These are phyloP conservation scores for Dendrolimus kikuchii DNA, from an alignment of 1,140 invertebrate species.

Conservation along the genomic window DNA sequence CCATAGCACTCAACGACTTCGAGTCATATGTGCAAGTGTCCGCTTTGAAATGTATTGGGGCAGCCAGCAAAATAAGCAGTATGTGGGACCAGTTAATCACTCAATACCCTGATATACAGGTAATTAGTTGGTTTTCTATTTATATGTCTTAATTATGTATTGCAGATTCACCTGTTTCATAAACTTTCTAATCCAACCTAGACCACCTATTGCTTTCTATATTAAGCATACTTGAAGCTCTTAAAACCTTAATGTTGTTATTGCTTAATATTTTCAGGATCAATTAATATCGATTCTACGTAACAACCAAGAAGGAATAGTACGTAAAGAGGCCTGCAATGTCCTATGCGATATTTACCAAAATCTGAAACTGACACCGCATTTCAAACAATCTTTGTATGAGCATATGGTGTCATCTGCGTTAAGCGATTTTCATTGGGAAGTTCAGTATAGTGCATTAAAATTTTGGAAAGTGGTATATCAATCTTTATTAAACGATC, in stretches of 20 bases:
- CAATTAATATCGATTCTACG: constrained; percentile 75
- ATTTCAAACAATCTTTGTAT: constrained; percentile 65
- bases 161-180: too few relatives aligned
- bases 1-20: constrained; percentile 76
- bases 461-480: constrained; percentile 82
- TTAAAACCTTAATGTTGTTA: too few relatives aligned
- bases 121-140: constrained; percentile 29
- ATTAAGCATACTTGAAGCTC: too few relatives aligned
- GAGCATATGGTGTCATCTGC: constrained; percentile 76
- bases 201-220: too few relatives aligned
- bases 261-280: constrained; percentile 57
- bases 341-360: constrained; percentile 79
- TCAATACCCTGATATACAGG: constrained; percentile 74
- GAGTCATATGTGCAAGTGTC: constrained; percentile 83
- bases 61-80: constrained; percentile 75
- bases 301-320: constrained; percentile 83
- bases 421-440: constrained; percentile 83
- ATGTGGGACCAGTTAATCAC: constrained; percentile 77
- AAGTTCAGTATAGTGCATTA: constrained; percentile 81
- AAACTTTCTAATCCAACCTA: too few relatives aligned
- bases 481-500: constrained; percentile 75
- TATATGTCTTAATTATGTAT: too few relatives aligned
- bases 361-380: constrained; percentile 73
- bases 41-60: constrained; percentile 78
- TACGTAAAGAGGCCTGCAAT: constrained; percentile 79